These are phyloP conservation scores for Dryomyza anilis DNA, from an alignment of 2,888 invertebrate species.

Conservation along the genomic window DNA sequence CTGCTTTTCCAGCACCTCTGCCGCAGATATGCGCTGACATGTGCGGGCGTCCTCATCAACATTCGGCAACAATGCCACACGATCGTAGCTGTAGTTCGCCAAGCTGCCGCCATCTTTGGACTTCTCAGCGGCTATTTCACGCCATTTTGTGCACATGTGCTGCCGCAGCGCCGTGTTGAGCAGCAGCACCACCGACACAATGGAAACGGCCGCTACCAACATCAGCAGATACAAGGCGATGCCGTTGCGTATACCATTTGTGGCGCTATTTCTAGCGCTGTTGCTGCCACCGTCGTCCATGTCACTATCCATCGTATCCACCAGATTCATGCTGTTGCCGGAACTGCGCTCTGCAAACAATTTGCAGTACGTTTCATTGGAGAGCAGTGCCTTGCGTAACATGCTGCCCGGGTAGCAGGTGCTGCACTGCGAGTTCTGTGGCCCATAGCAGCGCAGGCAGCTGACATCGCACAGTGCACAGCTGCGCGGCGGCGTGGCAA, in stretches of 20 bases:
- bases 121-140: too few species aligned
- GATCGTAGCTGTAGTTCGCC: slow-evolving; percentile 31
- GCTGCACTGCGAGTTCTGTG: slow-evolving; percentile 53
- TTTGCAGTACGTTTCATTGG: slow-evolving; percentile 55
- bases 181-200: slow-evolving; percentile 37
- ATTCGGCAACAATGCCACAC: slow-evolving; percentile 27
- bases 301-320: too few species aligned
- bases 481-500: slow-evolving; percentile 15
- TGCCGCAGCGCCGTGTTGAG: slow-evolving; percentile 27
- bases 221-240: slow-evolving; percentile 38
- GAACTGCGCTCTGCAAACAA: slow-evolving; percentile 54
- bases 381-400: slow-evolving; percentile 42
- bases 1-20: too few species aligned
- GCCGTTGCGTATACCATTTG: slow-evolving; percentile 3
- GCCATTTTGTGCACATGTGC: slow-evolving; percentile 22
- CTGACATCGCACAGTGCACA: slow-evolving; percentile 53
- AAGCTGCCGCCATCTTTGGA: too few species aligned
- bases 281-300: slow-evolving; percentile 28
- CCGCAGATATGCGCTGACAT: too few species aligned
- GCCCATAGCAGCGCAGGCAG: slow-evolving; percentile 56
- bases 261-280: slow-evolving; percentile 13
- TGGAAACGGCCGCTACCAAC: slow-evolving; percentile 40
- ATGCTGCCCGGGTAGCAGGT: slow-evolving; percentile 54
- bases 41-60: neutral
- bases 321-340: slow-evolving; percentile 46